A percentile compares a stretch with the other conserved stretches of the same genome.
These are phyloP conservation scores for Ostrea edulis DNA, from an alignment of 1,140 invertebrate genomes.

Conservation along the genomic window DNA sequence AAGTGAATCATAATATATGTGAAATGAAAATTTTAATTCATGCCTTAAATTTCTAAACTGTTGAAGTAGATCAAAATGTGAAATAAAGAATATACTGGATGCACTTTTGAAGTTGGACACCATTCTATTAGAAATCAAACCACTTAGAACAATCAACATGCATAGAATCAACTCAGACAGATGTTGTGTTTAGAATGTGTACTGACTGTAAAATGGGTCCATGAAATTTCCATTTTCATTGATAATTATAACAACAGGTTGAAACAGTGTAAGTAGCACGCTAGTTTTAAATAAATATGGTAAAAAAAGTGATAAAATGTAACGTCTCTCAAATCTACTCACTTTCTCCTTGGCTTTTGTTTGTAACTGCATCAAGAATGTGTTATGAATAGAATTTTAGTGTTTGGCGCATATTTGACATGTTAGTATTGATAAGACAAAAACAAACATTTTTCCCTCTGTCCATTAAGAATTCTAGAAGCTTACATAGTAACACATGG, in stretches of 20 bases:
- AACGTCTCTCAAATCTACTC: conserved; percentile 1
- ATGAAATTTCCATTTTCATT: background rate
- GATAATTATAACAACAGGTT: background rate
- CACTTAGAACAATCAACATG: background rate
- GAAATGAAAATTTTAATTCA: background rate
- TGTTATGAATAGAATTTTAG: background rate
- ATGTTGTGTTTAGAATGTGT: background rate
- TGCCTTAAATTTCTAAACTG: too few relatives aligned
- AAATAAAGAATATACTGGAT: background rate
- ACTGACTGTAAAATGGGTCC: background rate
- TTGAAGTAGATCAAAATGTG: too few relatives aligned
- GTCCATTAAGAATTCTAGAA: too few relatives aligned
- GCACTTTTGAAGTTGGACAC: background rate
- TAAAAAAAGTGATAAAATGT: conserved; percentile 9
- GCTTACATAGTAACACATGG: too few relatives aligned
- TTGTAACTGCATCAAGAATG: conserved; percentile 13
- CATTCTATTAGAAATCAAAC: background rate
- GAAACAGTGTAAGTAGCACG: conserved; percentile 5
- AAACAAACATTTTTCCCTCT: background rate
- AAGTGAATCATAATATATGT: too few relatives aligned
- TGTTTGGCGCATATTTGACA: background rate
- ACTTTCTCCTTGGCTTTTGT: conserved; percentile 36
- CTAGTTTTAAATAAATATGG: background rate
- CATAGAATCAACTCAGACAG: background rate
- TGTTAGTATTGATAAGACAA: background rate